phyloP scores from a whole-genome alignment of 2,797 vertebrate genomes.

The Malacoraja senta region DNA sequence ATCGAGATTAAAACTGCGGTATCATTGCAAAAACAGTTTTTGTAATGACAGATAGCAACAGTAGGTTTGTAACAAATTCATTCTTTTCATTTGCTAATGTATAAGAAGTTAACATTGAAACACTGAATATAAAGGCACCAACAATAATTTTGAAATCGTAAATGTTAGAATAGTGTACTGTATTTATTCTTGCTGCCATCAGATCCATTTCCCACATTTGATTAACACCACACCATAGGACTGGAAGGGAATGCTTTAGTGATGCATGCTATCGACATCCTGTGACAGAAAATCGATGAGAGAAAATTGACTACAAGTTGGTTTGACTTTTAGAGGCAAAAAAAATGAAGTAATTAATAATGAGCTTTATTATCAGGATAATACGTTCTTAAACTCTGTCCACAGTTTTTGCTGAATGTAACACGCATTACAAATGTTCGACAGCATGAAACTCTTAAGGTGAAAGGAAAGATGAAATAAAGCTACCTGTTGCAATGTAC shows the following conservation, averaged over 20 bases:
- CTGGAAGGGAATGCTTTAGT: neutral
- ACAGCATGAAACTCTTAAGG: neutral
- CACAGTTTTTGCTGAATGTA: neutral
- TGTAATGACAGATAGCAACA: neutral
- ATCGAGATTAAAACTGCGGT: neutral
- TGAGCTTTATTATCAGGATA: neutral
- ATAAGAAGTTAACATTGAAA: neutral
- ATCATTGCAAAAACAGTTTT: neutral
- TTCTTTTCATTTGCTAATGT: neutral
- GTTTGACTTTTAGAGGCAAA: conserved; percentile 6
- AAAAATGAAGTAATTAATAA: neutral
- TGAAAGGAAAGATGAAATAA: neutral
- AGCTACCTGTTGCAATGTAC: neutral
- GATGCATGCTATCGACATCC: neutral
- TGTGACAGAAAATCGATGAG: neutral
- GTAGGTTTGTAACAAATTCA: neutral
- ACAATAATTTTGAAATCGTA: neutral
- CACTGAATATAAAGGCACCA: neutral
- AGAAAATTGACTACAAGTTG: conserved; percentile 5
- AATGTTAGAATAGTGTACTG: neutral
- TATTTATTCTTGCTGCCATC: neutral
- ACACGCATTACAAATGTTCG: neutral
- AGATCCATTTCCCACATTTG: neutral
- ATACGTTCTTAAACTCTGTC: neutral
- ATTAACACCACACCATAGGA: neutral